phyloP scores from a whole-genome alignment of 2,113 vertebrate genomes.

The Myxocyprinus asiaticus region DNA sequence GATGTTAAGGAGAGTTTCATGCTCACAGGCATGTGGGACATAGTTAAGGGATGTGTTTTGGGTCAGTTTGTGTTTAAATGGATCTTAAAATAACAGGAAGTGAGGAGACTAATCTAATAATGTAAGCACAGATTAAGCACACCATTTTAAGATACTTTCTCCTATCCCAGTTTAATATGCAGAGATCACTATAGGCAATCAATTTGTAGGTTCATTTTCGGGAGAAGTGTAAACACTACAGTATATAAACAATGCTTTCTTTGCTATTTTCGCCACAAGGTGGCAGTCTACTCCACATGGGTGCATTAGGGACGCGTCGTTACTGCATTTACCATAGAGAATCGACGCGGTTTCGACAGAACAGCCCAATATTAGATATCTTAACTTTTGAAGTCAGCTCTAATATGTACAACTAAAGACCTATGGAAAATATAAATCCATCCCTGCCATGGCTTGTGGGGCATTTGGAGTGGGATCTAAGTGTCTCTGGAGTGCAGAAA shows the following conservation, averaged over 20 bases:
- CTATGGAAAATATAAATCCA: neutral
- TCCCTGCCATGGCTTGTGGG: neutral
- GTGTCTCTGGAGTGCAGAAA: conserved; percentile 5
- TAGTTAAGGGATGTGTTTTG: neutral
- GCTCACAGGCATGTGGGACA: neutral
- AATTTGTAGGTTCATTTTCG: too few relatives aligned
- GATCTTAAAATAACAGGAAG: neutral
- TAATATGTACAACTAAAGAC: neutral
- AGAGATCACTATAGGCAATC: too few relatives aligned
- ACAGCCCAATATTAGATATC: neutral
- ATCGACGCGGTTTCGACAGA: neutral
- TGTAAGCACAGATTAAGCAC: too few relatives aligned
- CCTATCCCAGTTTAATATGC: too few relatives aligned
- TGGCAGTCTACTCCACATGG: conserved; percentile 5
- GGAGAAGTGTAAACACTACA: too few relatives aligned
- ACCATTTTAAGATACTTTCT: too few relatives aligned
- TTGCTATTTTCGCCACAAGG: neutral
- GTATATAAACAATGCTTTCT: too few relatives aligned
- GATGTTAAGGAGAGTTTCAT: conserved; percentile 8
- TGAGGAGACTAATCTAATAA: too few relatives aligned
- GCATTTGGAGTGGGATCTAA: neutral
- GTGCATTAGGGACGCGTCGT: neutral
- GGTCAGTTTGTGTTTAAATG: neutral
- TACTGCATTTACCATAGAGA: neutral
- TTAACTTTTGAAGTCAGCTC: conserved; percentile 6